Percentiles rank a stretch among this genome's conserved stretches.
Evolutionary conservation across 2,113 vertebrate genomes (phyloP).

Genomic region (Mugil cephalus): DNA sequence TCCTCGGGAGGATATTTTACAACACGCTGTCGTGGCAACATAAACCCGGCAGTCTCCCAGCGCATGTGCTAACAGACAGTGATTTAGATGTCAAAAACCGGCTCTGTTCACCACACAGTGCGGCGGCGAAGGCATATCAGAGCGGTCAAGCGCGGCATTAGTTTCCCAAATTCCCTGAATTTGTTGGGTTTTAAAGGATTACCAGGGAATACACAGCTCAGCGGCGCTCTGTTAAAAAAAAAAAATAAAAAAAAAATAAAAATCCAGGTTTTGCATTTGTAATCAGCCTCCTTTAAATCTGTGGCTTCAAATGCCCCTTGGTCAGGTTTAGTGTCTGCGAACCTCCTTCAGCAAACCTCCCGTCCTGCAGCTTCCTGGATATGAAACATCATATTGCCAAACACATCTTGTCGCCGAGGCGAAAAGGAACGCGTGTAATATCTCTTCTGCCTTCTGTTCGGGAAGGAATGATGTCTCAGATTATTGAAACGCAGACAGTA

Average conservation of each 20-base stretch:
- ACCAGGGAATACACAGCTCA: constrained; percentile 61
- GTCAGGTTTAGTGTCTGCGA: constrained; percentile 42
- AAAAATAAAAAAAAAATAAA: too few relatives aligned
- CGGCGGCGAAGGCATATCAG: constrained; percentile 53
- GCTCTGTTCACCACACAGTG: constrained; percentile 32
- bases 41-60: constrained; percentile 9
- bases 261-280: constrained; percentile 71
- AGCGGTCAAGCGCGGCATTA: constrained; percentile 72
- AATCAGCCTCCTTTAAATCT: constrained; percentile 44
- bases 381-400: constrained; percentile 4
- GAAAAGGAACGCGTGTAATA: not conserved
- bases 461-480: constrained; percentile 7
- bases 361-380: not conserved
- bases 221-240: constrained; percentile 36
- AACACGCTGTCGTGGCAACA: constrained; percentile 26
- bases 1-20: constrained; percentile 11
- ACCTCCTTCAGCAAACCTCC: not conserved
- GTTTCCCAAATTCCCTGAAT: constrained; percentile 76
- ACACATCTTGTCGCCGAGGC: not conserved
- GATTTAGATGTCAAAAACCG: constrained; percentile 58
- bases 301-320: constrained; percentile 44
- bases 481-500: constrained; percentile 19
- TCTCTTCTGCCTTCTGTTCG: not conserved
- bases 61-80: constrained; percentile 41
- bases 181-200: constrained; percentile 80